Conservation (phyloP, 2,797 vertebrate genomes). For the Caiman crocodilus region DNA sequence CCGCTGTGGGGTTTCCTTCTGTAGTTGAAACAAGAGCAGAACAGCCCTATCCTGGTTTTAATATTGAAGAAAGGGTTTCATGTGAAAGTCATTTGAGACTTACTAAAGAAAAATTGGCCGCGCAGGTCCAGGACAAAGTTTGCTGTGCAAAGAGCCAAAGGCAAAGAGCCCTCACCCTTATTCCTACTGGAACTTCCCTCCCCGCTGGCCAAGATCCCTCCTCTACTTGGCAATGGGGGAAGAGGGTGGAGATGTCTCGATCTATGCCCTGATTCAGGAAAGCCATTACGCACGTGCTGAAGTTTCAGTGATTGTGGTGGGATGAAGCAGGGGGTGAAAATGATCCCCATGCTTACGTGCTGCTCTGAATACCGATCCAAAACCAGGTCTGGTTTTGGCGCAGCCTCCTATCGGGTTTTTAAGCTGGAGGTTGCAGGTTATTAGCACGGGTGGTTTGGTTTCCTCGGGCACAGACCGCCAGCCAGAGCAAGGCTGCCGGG, state of each 20-base stretch:
- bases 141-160: accelerated
- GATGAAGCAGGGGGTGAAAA: not conserved
- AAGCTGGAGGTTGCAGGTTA: too few species aligned
- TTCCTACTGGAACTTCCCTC: not conserved
- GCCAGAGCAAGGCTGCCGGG: accelerated
- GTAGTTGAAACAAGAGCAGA: too few species aligned
- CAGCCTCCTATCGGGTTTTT: too few species aligned
- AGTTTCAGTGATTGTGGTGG: not conserved
- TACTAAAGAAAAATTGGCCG: too few species aligned
- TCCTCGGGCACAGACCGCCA: not conserved
- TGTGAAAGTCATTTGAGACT: too few species aligned
- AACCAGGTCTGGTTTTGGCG: too few species aligned
- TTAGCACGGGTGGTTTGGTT: not conserved
- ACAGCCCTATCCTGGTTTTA: too few species aligned
- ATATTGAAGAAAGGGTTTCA: too few species aligned
- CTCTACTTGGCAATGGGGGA: accelerated
- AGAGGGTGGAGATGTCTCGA: accelerated
- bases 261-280: accelerated
- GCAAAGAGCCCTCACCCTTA: accelerated
- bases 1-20: too few species aligned
- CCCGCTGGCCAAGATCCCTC: not conserved
- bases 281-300: accelerated
- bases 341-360: accelerated
- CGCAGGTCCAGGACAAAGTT: accelerated
- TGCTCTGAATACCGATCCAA: not conserved